A percentile compares a stretch with the other conserved stretches of the same genome.
phyloP scores from a whole-genome alignment of 2,797 vertebrate genomes.

The Oophaga sylvatica region DNA sequence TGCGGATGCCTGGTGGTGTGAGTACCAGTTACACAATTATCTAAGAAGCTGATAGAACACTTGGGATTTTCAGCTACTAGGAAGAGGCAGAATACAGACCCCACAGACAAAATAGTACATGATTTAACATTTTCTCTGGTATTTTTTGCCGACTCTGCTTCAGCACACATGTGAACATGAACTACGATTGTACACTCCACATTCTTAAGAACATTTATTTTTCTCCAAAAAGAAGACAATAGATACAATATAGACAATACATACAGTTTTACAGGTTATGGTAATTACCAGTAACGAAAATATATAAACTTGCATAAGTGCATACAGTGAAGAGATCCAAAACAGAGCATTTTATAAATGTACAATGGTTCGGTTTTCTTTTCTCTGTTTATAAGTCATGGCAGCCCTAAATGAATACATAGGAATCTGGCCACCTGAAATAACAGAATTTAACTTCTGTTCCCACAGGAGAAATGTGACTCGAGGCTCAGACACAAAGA shows the following conservation, averaged over 20 bases:
- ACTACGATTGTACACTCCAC: neutral
- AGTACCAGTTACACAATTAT: no score
- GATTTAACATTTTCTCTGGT: no score
- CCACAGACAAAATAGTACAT: no score
- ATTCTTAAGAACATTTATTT: neutral
- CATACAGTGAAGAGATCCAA: neutral
- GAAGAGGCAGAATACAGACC: no score
- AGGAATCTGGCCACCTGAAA: constrained; percentile 66
- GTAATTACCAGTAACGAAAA: neutral
- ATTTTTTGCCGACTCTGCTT: no score
- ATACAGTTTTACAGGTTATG: neutral
- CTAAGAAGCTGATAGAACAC: no score
- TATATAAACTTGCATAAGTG: neutral
- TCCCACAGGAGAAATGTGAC: constrained; percentile 64
- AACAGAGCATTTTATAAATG: constrained; percentile 23
- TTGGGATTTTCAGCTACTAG: no score
- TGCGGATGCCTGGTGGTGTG: no score
- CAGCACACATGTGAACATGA: no score
- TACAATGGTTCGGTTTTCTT: neutral
- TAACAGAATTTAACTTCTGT: constrained; percentile 62
- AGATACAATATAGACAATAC: neutral
- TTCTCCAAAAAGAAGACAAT: no score
- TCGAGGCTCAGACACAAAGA: constrained; percentile 51
- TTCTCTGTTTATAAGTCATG: neutral
- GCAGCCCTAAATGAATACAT: constrained; percentile 57